phyloP scores from a whole-genome alignment of 2,797 vertebrate genomes.

The Pseudopleuronectes americanus region DNA sequence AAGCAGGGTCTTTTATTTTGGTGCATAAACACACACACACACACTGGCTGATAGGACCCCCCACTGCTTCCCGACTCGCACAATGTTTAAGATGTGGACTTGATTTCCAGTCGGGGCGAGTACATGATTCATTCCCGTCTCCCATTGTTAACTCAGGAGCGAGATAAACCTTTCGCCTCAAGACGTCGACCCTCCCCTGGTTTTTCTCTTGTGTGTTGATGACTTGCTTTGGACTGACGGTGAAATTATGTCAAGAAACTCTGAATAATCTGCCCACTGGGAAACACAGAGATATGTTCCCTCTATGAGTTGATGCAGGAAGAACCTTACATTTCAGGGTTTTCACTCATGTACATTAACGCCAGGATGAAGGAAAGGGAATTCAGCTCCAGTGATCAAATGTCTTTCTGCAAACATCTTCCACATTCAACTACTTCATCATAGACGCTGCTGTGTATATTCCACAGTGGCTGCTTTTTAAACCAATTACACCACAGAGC shows the following conservation, averaged over 20 bases:
- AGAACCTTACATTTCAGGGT: neutral
- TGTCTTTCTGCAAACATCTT: neutral
- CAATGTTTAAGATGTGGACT: slow-evolving; percentile 36
- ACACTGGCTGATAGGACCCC: neutral
- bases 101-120: slow-evolving; percentile 37
- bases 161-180: slow-evolving; percentile 33
- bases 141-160: slow-evolving; percentile 35
- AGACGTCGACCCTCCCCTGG: slow-evolving; percentile 25
- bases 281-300: too few species aligned
- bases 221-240: slow-evolving; percentile 16
- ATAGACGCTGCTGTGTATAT: neutral
- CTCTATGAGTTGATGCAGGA: too few species aligned
- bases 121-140: slow-evolving; percentile 38
- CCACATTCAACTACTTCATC: neutral
- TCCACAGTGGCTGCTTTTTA: neutral
- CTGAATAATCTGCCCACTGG: neutral
- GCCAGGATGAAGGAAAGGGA: neutral
- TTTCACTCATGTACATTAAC: slow-evolving; percentile 2
- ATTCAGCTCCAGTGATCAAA: neutral
- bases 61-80: slow-evolving; percentile 33
- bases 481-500: neutral
- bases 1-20: slow-evolving; percentile 33
- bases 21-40: slow-evolving; percentile 7
- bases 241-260: slow-evolving; percentile 33
- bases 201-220: slow-evolving; percentile 29